A percentile compares a stretch with the other conserved stretches of the same genome.
Conservation (phyloP, 1,140 invertebrate genomes). For the Trichoplusia ni region DNA sequence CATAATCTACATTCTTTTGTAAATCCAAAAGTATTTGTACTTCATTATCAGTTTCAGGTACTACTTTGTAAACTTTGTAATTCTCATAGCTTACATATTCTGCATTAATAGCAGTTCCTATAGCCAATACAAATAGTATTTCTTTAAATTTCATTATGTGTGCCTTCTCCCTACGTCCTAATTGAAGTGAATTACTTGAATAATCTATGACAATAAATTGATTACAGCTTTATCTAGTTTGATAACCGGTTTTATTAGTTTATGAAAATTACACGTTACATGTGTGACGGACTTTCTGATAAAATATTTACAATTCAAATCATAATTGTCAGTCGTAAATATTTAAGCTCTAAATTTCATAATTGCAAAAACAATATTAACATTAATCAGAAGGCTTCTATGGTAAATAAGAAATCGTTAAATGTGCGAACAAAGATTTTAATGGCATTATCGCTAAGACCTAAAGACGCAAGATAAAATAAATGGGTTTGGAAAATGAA, state of each 20-base stretch:
- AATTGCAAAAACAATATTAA: no score
- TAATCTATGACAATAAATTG: conserved; percentile 6
- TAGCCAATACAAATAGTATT: conserved; percentile 37
- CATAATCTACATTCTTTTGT: conserved; percentile 39
- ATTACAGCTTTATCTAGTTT: conserved; percentile 4
- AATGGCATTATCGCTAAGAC: no score
- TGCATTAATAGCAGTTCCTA: conserved; percentile 39
- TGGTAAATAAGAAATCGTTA: no score
- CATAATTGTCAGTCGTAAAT: no score
- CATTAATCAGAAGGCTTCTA: no score
- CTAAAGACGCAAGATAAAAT: no score
- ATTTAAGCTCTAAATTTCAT: no score
- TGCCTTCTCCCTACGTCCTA: not conserved
- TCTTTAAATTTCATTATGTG: conserved; percentile 33
- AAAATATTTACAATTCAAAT: no score
- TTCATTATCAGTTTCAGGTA: conserved; percentile 56
- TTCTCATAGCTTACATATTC: conserved; percentile 67
- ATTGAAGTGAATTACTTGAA: conserved; percentile 21
- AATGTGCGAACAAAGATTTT: no score
- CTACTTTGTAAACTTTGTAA: conserved; percentile 77
- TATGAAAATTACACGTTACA: no score
- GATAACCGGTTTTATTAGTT: conserved; percentile 10
- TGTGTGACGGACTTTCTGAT: no score
- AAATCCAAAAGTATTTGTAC: conserved; percentile 44
- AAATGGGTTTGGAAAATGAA: no score